phyloP scores from a whole-genome alignment of 2,113 vertebrate genomes.

The Athene noctua region DNA sequence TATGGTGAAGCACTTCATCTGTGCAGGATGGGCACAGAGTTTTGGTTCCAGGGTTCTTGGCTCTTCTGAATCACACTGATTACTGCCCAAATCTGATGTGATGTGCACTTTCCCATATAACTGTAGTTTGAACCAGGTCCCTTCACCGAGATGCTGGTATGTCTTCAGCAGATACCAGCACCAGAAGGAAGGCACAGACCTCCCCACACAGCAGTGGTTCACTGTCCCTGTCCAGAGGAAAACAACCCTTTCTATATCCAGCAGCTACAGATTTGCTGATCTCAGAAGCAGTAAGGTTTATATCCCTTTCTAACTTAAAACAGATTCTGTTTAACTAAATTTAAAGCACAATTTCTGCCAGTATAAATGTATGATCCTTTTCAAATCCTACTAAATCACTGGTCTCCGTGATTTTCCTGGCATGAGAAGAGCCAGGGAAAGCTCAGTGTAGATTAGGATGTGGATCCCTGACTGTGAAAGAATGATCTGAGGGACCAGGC shows the following conservation, averaged over 20 bases:
- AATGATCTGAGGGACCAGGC: background rate
- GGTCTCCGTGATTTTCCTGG: background rate
- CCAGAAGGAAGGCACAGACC: background rate
- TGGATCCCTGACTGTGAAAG: background rate
- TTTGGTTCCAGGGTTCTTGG: background rate
- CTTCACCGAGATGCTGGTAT: background rate
- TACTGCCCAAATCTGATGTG: background rate
- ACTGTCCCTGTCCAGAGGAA: background rate
- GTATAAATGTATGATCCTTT: slow-evolving; percentile 19
- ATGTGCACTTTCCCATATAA: background rate
- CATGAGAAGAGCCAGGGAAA: background rate
- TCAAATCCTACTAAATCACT: slow-evolving; percentile 39
- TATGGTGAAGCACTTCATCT: background rate
- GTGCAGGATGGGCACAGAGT: background rate
- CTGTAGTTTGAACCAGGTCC: background rate
- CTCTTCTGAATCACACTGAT: background rate
- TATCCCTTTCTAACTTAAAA: slow-evolving; percentile 19
- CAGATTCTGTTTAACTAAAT: slow-evolving; percentile 37
- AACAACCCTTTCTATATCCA: background rate
- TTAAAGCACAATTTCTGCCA: slow-evolving; percentile 9
- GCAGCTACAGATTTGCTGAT: background rate
- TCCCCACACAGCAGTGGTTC: rapidly evolving
- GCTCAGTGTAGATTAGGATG: background rate
- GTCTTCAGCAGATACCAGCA: background rate
- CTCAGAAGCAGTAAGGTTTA: background rate